phyloP scores from a whole-genome alignment of 2,113 vertebrate genomes.

The Bettongia penicillata region DNA sequence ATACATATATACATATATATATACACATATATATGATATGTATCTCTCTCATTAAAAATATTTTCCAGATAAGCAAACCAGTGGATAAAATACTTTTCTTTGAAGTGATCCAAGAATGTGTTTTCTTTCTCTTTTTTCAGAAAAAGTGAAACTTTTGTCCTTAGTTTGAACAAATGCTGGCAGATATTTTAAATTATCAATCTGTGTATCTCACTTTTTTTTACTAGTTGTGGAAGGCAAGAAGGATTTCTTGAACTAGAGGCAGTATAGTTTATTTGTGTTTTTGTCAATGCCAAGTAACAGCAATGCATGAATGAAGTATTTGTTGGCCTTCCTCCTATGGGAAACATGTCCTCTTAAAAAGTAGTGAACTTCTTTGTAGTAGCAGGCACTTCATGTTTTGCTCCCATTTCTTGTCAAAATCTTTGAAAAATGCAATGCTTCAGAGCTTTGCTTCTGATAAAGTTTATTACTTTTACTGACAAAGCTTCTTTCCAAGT shows the following conservation, averaged over 20 bases:
- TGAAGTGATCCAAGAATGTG: conserved; percentile 11
- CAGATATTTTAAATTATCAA: not conserved
- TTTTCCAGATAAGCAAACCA: conserved; percentile 6
- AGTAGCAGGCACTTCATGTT: not conserved
- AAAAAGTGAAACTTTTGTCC: not conserved
- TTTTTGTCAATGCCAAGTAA: not conserved
- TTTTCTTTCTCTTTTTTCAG: not conserved
- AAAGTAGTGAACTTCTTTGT: not conserved
- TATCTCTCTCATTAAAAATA: conserved; percentile 21
- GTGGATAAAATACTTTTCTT: conserved; percentile 20
- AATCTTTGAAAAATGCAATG: not conserved
- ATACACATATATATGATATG: too few relatives aligned
- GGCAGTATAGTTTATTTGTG: not conserved
- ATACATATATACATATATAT: not conserved
- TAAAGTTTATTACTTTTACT: not conserved
- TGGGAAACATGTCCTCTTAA: not conserved
- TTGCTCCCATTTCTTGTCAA: conserved; percentile 21
- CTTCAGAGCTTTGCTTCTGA: conserved; percentile 4
- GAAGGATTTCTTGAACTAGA: not conserved
- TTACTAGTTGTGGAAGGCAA: not conserved
- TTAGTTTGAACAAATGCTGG: not conserved
- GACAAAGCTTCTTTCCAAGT: not conserved
- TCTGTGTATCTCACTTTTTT: not conserved
- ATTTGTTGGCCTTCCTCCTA: not conserved
- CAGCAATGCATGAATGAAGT: not conserved